phyloP scores from a whole-genome alignment of 2,797 vertebrate species.

The Carduelis carduelis region DNA sequence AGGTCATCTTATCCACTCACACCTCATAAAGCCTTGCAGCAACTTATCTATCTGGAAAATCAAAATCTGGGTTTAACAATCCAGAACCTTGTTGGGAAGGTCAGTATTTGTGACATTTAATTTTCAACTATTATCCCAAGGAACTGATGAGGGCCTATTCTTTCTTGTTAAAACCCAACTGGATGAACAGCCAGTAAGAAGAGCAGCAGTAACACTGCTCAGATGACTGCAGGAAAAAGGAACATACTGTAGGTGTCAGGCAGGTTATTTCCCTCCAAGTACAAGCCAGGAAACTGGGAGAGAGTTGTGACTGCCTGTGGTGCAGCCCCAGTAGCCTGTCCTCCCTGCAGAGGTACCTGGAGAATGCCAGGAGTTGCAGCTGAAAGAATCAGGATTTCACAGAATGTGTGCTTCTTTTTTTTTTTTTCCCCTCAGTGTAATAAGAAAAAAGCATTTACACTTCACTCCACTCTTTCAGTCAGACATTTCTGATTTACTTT shows the following conservation, averaged over 20 bases:
- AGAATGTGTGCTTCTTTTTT: accelerated
- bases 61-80: not conserved
- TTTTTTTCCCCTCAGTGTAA: not conserved
- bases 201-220: not conserved
- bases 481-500: not conserved
- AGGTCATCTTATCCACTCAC: slow-evolving; percentile 20
- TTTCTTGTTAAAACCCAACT: not conserved
- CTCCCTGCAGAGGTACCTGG: not conserved
- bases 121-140: not conserved
- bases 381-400: not conserved
- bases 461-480: not conserved
- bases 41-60: not conserved
- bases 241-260: not conserved
- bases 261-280: not conserved
- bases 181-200: not conserved
- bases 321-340: not conserved
- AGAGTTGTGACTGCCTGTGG: not conserved
- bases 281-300: not conserved
- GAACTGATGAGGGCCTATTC: not conserved
- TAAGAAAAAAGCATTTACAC: not conserved
- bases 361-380: not conserved
- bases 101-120: not conserved
- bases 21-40: slow-evolving; percentile 14
- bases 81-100: not conserved
- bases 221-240: not conserved